A percentile compares a stretch with the other conserved stretches of the same genome.
Conservation (phyloP, 2,888 invertebrate genomes). For the Scotopteryx bipunctaria region DNA sequence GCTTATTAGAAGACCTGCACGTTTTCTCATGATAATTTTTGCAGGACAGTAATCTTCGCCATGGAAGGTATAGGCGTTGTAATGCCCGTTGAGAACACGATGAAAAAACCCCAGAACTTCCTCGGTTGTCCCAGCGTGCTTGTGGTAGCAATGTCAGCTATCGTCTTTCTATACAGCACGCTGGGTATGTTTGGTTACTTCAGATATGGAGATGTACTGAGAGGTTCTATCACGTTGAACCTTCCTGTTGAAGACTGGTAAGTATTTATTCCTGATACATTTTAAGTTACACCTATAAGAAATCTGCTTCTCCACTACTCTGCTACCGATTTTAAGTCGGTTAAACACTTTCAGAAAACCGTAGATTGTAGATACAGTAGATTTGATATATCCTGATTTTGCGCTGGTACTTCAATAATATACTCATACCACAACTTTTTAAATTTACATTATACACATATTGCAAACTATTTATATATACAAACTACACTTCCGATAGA, state of each 20-base stretch:
- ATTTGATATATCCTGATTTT: no score
- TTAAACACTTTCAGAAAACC: no score
- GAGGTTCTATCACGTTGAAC: slow-evolving; percentile 93
- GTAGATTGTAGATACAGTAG: no score
- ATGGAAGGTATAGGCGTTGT: slow-evolving; percentile 98
- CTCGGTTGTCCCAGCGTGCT: slow-evolving; percentile 92
- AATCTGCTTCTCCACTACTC: no score
- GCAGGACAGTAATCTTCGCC: slow-evolving; percentile 96
- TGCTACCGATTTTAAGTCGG: no score
- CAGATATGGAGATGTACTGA: slow-evolving; percentile 88
- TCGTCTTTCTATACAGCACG: slow-evolving; percentile 89
- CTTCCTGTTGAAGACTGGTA: slow-evolving; percentile 87
- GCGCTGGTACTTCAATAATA: no score
- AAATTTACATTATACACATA: no score
- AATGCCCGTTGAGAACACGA: slow-evolving; percentile 96
- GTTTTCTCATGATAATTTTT: slow-evolving; percentile 14
- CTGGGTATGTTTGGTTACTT: slow-evolving; percentile 96
- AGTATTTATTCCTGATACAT: slow-evolving; percentile 57
- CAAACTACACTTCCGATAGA: no score
- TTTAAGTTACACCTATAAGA: not conserved
- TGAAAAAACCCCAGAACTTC: slow-evolving; percentile 92
- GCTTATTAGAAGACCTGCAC: not conserved
- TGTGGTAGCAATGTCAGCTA: slow-evolving; percentile 92
- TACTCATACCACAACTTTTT: no score
- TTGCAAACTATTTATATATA: no score